phyloP scores from a whole-genome alignment of 2,888 invertebrate species.

The Perdita meconis region DNA sequence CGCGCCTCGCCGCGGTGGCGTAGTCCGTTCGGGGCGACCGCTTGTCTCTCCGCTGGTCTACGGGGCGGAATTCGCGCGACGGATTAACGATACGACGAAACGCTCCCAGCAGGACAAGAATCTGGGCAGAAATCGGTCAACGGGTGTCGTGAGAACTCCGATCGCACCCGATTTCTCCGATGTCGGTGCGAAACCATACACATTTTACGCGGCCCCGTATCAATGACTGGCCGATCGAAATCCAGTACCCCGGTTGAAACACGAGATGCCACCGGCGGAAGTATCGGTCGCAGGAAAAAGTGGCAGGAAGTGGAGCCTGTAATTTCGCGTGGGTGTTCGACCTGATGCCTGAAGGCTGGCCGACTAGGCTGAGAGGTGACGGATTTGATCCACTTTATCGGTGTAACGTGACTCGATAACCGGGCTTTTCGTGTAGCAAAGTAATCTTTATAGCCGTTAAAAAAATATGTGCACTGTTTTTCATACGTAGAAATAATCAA shows the following conservation, averaged over 20 bases:
- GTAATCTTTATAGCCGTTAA: no score
- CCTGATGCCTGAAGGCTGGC: slow-evolving; percentile 44
- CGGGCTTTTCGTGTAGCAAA: no score
- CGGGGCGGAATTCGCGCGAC: slow-evolving; percentile 29
- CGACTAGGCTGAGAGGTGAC: slow-evolving; percentile 8
- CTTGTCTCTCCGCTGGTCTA: background rate
- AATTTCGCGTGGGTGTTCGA: slow-evolving; percentile 55
- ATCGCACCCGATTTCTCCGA: slow-evolving; percentile 56
- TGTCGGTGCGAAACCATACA: slow-evolving; percentile 68
- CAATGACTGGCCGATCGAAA: slow-evolving; percentile 60
- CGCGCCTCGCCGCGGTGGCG: slow-evolving; percentile 2
- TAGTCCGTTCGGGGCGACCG: background rate
- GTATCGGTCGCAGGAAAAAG: slow-evolving; percentile 37
- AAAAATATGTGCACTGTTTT: no score
- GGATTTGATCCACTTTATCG: slow-evolving; percentile 30
- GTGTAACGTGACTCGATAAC: slow-evolving; percentile 32
- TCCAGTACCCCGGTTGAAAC: slow-evolving; percentile 60
- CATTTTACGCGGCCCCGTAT: slow-evolving; percentile 61
- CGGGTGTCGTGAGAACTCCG: slow-evolving; percentile 64
- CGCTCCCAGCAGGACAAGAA: slow-evolving; percentile 41
- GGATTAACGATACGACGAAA: slow-evolving; percentile 45
- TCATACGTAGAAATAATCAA: no score
- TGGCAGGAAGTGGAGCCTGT: slow-evolving; percentile 23
- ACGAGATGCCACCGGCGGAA: slow-evolving; percentile 62
- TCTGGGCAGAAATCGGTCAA: slow-evolving; percentile 55